Conservation (phyloP, 2,888 invertebrate genomes). For the Leptura quadrifasciata region DNA sequence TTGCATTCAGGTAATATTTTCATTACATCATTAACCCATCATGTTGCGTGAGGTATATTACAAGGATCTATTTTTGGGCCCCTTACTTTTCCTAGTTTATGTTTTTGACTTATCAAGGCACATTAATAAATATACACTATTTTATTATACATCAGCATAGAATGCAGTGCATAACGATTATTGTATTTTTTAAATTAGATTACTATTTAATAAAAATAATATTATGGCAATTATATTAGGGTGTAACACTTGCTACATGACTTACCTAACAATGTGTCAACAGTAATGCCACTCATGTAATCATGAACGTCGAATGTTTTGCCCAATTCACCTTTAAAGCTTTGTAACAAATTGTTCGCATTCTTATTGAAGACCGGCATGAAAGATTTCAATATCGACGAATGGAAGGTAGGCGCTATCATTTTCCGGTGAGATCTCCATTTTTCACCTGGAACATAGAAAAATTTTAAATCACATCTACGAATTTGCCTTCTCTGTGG, state of each 20-base stretch:
- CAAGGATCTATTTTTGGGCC: no score
- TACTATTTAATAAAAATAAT: no score
- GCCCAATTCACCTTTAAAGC: conserved; percentile 71
- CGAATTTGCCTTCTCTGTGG: neutral
- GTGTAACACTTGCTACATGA: neutral
- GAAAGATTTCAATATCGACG: conserved; percentile 75
- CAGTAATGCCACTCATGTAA: conserved; percentile 74
- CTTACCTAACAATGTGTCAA: conserved; percentile 74
- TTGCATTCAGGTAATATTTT: no score
- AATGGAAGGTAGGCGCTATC: conserved; percentile 76
- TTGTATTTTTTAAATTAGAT: no score
- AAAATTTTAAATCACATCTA: conserved; percentile 20
- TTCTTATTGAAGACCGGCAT: conserved; percentile 75
- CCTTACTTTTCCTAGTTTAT: no score
- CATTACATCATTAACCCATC: no score
- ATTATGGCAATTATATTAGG: no score
- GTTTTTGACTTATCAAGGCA: no score
- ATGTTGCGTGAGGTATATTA: no score
- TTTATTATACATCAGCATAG: no score
- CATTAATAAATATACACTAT: no score
- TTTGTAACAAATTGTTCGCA: conserved; percentile 71
- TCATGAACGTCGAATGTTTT: conserved; percentile 75
- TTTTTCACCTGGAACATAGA: conserved; percentile 70
- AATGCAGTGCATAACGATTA: no score
- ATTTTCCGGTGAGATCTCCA: conserved; percentile 75